Conservation (phyloP, 1,140 invertebrate genomes). For the Pantala flavescens region DNA sequence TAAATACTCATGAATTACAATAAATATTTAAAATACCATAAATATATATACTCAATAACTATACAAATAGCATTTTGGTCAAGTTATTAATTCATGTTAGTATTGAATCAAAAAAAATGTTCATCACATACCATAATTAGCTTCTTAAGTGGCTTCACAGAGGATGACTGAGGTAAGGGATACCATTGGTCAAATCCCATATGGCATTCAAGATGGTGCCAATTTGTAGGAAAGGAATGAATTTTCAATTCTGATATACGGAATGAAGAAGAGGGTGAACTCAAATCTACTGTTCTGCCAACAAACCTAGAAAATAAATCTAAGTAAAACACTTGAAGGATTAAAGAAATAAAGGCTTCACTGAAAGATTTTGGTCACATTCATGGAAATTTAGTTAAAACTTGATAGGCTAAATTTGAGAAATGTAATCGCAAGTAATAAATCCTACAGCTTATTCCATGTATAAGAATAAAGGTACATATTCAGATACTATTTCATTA, state of each 20-base stretch:
- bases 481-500: too few species aligned
- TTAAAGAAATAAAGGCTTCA: too few species aligned
- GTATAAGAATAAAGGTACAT: too few species aligned
- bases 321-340: background rate
- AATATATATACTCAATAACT: too few species aligned
- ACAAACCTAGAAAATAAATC: constrained; percentile 27
- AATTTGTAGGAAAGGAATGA: constrained; percentile 46
- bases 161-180: constrained; percentile 33
- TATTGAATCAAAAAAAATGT: background rate
- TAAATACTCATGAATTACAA: too few species aligned
- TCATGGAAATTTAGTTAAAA: too few species aligned
- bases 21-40: too few species aligned
- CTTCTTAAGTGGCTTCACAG: background rate
- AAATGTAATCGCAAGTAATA: too few species aligned
- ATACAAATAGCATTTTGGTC: too few species aligned
- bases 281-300: constrained; percentile 33
- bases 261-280: constrained; percentile 26
- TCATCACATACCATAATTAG: background rate
- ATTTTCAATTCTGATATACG: constrained; percentile 55
- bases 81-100: background rate
- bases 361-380: too few species aligned
- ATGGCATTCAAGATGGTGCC: constrained; percentile 57
- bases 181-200: constrained; percentile 56
- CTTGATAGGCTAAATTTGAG: too few species aligned
- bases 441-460: too few species aligned